Conservation (phyloP, 1,140 invertebrate species). For the Drosophila arizonae region DNA sequence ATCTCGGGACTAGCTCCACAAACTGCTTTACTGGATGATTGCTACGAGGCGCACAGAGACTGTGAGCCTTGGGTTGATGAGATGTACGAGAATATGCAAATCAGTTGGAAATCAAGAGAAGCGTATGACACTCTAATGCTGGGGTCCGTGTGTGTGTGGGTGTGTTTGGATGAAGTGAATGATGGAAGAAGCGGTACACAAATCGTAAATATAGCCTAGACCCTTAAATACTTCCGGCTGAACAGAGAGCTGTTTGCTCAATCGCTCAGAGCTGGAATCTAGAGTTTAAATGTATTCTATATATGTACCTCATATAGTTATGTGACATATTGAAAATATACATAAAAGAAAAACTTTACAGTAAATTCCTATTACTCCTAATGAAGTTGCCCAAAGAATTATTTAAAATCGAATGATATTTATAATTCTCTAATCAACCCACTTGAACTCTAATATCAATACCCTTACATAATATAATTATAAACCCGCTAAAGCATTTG, state of each 20-base stretch:
- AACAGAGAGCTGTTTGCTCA: too few species aligned
- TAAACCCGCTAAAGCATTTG: not conserved
- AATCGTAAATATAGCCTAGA: slow-evolving; percentile 7
- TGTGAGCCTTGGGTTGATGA: slow-evolving; percentile 24
- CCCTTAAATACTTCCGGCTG: not conserved
- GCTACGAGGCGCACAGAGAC: not conserved
- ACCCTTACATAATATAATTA: too few species aligned
- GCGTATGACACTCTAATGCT: slow-evolving; percentile 11
- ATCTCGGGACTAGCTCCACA: slow-evolving; percentile 5
- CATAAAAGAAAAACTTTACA: too few species aligned
- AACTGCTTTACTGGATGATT: slow-evolving; percentile 6
- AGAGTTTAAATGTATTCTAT: too few species aligned
- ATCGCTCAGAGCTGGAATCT: too few species aligned
- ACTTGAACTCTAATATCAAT: too few species aligned
- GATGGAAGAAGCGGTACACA: slow-evolving; percentile 43
- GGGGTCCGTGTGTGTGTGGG: not conserved
- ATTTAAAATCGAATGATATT: too few species aligned
- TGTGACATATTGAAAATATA: too few species aligned
- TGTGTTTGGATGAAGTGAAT: slow-evolving; percentile 8
- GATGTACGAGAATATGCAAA: slow-evolving; percentile 41
- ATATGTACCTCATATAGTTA: too few species aligned
- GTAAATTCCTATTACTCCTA: too few species aligned
- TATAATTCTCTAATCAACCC: too few species aligned
- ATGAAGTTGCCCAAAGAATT: too few species aligned
- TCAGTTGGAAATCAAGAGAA: slow-evolving; percentile 26